Evolutionary conservation across 1,140 invertebrate species (phyloP).

Genomic region (Ylistrum balloti): DNA sequence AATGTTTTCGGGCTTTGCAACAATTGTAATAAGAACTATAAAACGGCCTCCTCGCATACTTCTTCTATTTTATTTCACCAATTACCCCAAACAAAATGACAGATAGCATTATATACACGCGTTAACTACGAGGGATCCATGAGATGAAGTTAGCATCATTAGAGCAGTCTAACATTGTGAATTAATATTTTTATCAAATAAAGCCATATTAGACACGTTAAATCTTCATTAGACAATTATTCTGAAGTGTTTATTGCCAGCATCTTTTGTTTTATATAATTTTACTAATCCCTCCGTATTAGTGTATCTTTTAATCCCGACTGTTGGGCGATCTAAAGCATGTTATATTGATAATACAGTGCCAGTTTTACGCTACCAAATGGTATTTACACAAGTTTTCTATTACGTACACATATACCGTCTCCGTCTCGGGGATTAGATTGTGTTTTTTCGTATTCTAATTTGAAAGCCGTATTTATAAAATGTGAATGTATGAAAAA

Average conservation of each 20-base stretch:
- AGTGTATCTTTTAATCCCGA: conserved; percentile 24
- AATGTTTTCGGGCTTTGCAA: background rate
- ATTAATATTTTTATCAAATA: background rate
- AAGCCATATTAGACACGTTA: background rate
- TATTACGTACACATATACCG: background rate
- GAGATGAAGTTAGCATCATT: background rate
- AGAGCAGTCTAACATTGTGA: background rate
- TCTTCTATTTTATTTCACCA: background rate
- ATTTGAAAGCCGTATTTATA: conserved; percentile 14
- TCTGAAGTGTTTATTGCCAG: background rate
- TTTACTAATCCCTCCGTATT: background rate
- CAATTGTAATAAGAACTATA: conserved; percentile 28
- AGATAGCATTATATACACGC: background rate
- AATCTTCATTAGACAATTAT: conserved; percentile 3
- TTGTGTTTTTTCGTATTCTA: conserved; percentile 7
- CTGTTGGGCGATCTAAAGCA: background rate
- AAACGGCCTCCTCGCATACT: background rate
- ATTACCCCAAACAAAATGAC: background rate
- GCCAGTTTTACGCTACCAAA: background rate
- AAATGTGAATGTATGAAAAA: conserved; percentile 39
- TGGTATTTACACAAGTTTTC: background rate
- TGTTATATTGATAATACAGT: too few relatives aligned
- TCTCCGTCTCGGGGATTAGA: background rate
- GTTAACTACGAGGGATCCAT: background rate
- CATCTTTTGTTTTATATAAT: conserved; percentile 3